A percentile compares a stretch with the other conserved stretches of the same genome.
phyloP scores from a whole-genome alignment of 30 jellyfish, hydroid and myxozoan genomes.

The Chrysaora quinquecirrha region DNA sequence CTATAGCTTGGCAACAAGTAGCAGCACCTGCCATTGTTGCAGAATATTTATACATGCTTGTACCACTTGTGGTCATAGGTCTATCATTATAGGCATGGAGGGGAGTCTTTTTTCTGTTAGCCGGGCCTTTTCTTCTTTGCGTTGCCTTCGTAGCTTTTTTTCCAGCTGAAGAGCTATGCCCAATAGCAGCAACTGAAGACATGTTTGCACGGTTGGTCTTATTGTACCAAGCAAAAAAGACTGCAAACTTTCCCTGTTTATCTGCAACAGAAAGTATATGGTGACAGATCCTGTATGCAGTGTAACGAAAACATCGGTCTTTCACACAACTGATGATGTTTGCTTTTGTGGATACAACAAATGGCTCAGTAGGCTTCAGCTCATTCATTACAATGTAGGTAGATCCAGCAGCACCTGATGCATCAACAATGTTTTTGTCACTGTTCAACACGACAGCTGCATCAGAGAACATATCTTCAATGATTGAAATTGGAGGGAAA shows the following conservation, averaged over 20 bases:
- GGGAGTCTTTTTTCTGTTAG: not conserved
- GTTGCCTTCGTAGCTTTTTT: slow-evolving; percentile 2
- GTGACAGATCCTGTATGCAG: not conserved
- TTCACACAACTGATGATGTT: not conserved
- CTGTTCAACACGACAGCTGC: not conserved
- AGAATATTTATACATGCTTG: not conserved
- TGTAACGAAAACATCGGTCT: not conserved
- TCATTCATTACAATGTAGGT: not conserved
- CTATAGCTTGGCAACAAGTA: not conserved
- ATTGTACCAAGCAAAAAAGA: not conserved
- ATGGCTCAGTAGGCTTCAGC: not conserved
- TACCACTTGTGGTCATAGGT: not conserved
- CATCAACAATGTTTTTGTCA: not conserved
- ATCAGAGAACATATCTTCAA: slow-evolving; percentile 5
- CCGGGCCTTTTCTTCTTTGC: not conserved
- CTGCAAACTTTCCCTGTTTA: not conserved
- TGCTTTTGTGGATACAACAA: not conserved
- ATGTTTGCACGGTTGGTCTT: not conserved
- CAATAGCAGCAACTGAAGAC: slow-evolving; percentile 1
- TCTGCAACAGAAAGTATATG: not conserved
- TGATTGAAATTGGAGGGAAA: slow-evolving; percentile 9
- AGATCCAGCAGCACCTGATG: slow-evolving; percentile 3
- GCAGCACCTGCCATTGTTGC: slow-evolving; percentile 1
- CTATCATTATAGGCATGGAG: not conserved
- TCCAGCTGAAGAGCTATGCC: slow-evolving; percentile 6